Evolutionary conservation across 2,113 vertebrate species (phyloP), one percentile per base, ranked within the genome.

Genomic region (Thryonomys swinderianus): DNA sequence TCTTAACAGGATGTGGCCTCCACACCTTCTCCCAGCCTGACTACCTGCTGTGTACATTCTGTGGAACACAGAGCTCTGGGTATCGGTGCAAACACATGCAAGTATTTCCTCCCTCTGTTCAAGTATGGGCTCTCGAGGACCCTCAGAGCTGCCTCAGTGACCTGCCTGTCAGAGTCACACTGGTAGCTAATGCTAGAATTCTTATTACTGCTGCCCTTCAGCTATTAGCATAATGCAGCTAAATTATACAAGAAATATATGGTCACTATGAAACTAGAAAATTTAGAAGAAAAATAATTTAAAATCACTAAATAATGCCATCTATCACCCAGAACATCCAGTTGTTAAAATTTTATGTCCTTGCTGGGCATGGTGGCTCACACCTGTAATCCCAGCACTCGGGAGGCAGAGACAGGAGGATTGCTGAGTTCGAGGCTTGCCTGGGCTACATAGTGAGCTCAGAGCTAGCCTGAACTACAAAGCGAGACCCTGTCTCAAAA

Each of bases 101-200:
- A 42, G 10, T 67, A 23, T 66, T 78, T 20, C 40, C 32, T 42
- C n/a, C 30, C 34, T 92, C 17, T 76, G 0, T 53, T 48, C 4
- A 1, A 34, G 23, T n/a, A 1, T 40, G 34, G 18, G 23, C 62
- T 86, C 45, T 53, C 20, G 23, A 48, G 73, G 23, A 48, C 32
- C n/a, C 57, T 34, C 17, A 51, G 83, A 42, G 20, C 34, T 57
- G 21, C 13, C 42, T 55, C 71, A 51, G 40, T 81, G 83, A 85
- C 80, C 91, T 82, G 66, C 62, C 42, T 42, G 71, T 66, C 45
- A 59, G 74, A 90, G 59, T 71, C 57, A 88, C 51, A 32, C 40
- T 80, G 61, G 51, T 93, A 88, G 59, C 84, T 94, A 69, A 85
- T 16, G 27, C 62, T 85, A 48, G 79, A 79, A 76, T 74, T 85